phyloP scores from a whole-genome alignment of 2,888 invertebrate genomes.

The Salpingus planirostris region DNA sequence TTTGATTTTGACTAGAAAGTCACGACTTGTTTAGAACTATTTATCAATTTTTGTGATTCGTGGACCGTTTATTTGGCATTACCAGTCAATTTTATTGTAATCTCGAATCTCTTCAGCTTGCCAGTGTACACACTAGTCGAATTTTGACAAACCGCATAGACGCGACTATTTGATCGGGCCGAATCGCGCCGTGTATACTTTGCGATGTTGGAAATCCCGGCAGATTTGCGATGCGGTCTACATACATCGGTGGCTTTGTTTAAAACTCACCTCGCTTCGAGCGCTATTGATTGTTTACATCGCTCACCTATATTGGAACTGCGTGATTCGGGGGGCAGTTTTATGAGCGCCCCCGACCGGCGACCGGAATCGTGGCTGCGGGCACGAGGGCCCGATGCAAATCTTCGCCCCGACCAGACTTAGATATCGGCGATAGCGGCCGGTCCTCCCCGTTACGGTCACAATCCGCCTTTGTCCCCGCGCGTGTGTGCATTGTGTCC shows the following conservation, averaged over 20 bases:
- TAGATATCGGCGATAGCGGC: conserved; percentile 10
- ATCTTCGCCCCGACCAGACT: conserved; percentile 11
- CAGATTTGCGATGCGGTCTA: conserved; percentile 11
- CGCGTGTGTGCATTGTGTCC: conserved; percentile 14
- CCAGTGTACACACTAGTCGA: too few relatives aligned
- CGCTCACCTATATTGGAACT: conserved; percentile 32
- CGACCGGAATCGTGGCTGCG: conserved; percentile 19
- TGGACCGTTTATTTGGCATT: too few relatives aligned
- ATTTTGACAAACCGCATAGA: too few relatives aligned
- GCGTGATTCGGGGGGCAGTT: conserved; percentile 25
- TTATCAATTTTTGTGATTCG: too few relatives aligned
- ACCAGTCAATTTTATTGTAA: too few relatives aligned
- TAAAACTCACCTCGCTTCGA: conserved; percentile 20
- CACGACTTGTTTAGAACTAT: too few relatives aligned
- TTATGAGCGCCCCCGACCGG: conserved; percentile 20
- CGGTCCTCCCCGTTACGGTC: conserved; percentile 3
- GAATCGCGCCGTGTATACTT: conserved; percentile 5
- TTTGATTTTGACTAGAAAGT: too few relatives aligned
- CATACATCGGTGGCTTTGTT: conserved; percentile 17
- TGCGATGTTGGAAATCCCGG: conserved; percentile 1
- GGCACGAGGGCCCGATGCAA: conserved; percentile 16
- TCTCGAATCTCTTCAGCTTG: too few relatives aligned
- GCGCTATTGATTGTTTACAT: conserved; percentile 28
- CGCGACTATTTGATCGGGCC: too few relatives aligned
- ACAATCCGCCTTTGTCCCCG: conserved; percentile 22